phyloP scores from a whole-genome alignment of 92 coral and sea anemone species.

The Heliopora coerulea region DNA sequence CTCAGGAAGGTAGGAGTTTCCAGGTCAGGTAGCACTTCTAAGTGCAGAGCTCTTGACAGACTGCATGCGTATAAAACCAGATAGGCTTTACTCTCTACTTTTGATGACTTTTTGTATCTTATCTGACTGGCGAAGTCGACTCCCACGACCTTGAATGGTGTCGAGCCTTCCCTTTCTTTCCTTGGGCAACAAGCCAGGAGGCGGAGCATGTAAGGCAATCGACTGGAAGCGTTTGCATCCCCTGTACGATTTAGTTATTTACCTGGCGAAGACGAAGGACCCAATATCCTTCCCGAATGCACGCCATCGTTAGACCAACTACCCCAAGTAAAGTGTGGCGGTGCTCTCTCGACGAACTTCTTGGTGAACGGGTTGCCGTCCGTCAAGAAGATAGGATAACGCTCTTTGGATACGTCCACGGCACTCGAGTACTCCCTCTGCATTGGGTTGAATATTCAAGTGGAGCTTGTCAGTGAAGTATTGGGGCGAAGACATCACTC shows the following conservation, averaged over 20 bases:
- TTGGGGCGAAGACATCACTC: constrained; percentile 15
- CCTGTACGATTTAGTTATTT: not conserved
- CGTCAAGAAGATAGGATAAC: constrained; percentile 49
- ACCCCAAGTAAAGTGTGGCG: too few species aligned
- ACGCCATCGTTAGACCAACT: too few species aligned
- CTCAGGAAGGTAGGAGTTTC: constrained; percentile 26
- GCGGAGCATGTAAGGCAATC: not conserved
- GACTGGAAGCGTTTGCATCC: constrained; percentile 1
- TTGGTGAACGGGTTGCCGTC: constrained; percentile 37
- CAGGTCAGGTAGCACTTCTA: constrained; percentile 26
- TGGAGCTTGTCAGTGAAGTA: constrained; percentile 33
- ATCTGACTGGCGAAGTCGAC: too few species aligned
- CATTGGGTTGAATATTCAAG: constrained; percentile 50
- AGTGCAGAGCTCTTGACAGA: constrained; percentile 35
- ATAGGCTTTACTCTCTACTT: constrained; percentile 41
- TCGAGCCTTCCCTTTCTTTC: too few species aligned
- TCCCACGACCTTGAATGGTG: not conserved
- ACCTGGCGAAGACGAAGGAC: constrained; percentile 27
- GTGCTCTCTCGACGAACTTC: constrained; percentile 47
- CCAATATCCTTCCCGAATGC: too few species aligned
- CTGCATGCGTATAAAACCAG: constrained; percentile 37
- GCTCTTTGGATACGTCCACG: constrained; percentile 54
- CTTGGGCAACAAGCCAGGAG: constrained; percentile 2
- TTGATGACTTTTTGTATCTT: not conserved
- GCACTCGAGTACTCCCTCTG: constrained; percentile 48